A percentile compares a stretch with the other conserved stretches of the same genome.
These are phyloP conservation scores for Myotis brandtii DNA, from an alignment of 2,113 vertebrate species.

Conservation along the genomic window DNA sequence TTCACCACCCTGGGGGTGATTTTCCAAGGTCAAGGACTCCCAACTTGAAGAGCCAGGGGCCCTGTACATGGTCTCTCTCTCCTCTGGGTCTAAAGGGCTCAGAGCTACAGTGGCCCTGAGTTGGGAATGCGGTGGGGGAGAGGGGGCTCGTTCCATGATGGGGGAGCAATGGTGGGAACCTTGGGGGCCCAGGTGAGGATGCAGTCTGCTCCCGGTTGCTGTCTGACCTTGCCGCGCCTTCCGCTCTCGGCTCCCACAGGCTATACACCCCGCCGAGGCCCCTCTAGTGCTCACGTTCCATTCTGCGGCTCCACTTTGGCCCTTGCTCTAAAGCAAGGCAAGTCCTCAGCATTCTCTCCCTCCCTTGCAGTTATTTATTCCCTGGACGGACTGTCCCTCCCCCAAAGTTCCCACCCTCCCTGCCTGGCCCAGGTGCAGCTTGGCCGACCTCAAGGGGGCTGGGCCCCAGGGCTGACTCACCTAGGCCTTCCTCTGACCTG, in stretches of 20 bases:
- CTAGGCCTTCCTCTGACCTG: background rate
- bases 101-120: background rate
- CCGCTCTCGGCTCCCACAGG: background rate
- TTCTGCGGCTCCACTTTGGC: background rate
- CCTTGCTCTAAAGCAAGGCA: background rate
- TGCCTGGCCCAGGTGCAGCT: background rate
- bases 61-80: accelerated
- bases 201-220: background rate
- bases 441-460: conserved; percentile 7
- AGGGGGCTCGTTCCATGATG: too few species aligned
- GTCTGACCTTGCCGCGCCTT: background rate
- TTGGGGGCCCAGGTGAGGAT: background rate
- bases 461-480: background rate
- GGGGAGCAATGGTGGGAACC: background rate
- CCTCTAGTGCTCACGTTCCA: background rate
- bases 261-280: background rate
- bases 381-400: background rate
- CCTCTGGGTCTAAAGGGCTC: background rate
- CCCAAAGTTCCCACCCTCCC: background rate
- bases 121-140: too few species aligned
- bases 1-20: background rate
- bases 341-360: background rate
- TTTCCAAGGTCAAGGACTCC: background rate
- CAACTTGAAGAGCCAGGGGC: background rate
- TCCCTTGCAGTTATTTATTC: conserved; percentile 65